Evolutionary conservation across 2,797 vertebrate genomes (phyloP), one percentile per base, ranked within the genome.

Genomic region (Bradypodion ventrale): DNA sequence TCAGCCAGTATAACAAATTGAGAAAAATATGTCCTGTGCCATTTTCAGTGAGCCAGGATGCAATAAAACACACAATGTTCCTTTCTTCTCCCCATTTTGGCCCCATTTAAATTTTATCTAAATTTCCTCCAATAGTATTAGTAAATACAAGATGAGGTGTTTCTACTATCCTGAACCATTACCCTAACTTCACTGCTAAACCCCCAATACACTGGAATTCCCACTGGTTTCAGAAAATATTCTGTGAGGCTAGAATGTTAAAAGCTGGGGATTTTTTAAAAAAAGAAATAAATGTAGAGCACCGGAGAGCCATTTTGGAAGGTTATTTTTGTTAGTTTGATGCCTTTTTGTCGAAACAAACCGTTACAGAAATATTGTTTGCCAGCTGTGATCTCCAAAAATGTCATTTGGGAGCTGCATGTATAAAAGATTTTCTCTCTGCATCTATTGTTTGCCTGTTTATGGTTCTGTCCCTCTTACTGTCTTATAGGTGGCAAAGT

Each of bases 291-390:
- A 21, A 49, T 25, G n/a, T 82, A n/a, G 44, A 77, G 29, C 19
- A 27, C 21, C 49, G 2, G 52, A 35, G 82, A 52, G 42, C 56
- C 63, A 37, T 82, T 82, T 9, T 72, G 56, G 40, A 65, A 66
- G 7, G 19, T 35, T 75, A 40, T 46, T 81, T 70, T 32, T 29
- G n/a, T 85, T 81, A 70, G 42, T 42, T 68, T 75, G 37, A 80
- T 59, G 52, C 63, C 27, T 85, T 46, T n/a, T 69, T 82, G 21
- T 49, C 77, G 32, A 69, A 70, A 63, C 23, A 70, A 27, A 21
- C 46, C 70, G 37, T 77, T 60, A 42, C 40, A 82, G 15, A 81
- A 82, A 63, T 75, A 82, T 77, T 82, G 62, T 65, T 79, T 84
- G 60, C 37, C 49, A 65, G 65, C 78, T 70, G 32, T 82, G 79